These are phyloP conservation scores for Tillus elongatus DNA, from an alignment of 2,888 invertebrate genomes.

Conservation along the genomic window DNA sequence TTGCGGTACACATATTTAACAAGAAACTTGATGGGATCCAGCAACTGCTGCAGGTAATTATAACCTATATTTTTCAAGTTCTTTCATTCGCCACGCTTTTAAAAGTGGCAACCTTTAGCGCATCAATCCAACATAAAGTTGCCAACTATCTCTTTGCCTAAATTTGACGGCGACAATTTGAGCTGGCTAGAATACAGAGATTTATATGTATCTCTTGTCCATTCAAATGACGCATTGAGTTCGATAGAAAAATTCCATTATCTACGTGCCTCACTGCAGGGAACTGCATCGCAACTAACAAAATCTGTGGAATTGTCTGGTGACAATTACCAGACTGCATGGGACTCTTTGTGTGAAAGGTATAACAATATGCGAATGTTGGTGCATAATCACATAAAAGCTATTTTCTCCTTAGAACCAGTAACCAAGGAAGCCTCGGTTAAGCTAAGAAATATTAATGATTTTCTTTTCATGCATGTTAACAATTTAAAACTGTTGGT, in stretches of 20 bases:
- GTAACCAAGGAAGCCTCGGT: neutral
- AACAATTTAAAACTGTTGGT: neutral
- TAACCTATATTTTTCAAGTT: too few relatives aligned
- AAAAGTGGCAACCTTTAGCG: too few relatives aligned
- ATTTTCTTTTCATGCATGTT: neutral
- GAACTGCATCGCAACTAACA: neutral
- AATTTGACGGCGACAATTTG: neutral
- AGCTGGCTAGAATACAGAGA: neutral
- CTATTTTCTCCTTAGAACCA: neutral
- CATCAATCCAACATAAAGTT: too few relatives aligned
- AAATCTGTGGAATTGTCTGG: neutral
- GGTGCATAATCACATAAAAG: conserved; percentile 1
- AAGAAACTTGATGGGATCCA: too few relatives aligned
- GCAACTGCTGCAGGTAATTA: too few relatives aligned
- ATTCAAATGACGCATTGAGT: neutral
- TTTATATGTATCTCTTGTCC: neutral
- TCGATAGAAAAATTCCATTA: neutral
- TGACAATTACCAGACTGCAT: neutral
- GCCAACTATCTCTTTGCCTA: neutral
- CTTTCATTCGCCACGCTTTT: too few relatives aligned
- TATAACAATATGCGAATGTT: conserved; percentile 1
- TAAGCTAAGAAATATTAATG: neutral
- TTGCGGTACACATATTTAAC: too few relatives aligned
- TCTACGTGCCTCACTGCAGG: neutral
- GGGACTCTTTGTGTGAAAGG: neutral